Base-by-base conservation (phyloP, 2,113 vertebrate genomes). In the Cyanoderma ruficeps region DNA sequence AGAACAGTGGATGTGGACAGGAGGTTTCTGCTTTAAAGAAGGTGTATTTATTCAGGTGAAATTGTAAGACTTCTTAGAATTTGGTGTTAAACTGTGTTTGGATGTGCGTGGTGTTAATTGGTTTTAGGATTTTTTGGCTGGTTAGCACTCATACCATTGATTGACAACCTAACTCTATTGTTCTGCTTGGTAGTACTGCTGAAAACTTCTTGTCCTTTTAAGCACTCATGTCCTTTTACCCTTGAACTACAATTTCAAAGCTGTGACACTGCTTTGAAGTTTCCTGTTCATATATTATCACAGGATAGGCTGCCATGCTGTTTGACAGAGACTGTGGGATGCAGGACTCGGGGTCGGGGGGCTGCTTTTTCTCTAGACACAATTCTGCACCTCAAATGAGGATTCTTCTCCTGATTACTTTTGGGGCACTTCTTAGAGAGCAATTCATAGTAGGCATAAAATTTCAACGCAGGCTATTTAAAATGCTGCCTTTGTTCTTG, bases 251-350 rank as follows among this genome's bases (percentile, higher is more conserved):
- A 15, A 11, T 89, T 93, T 79, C 41, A 90, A 79, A 87, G 63
- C 75, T 80, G 60, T 69, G 79, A 79, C 39, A 17, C 14, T 39
- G 37, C 94, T 92, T 95, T 92, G 93, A 96, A 94, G 72, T 91
- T 77, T 55, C 46, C 55, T 60, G 28, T 83, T 81, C 56, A 44
- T 92, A 57, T 61, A 67, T 83, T 83, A 69, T 72, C 83, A 35
- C 3, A 0, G 47, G 46, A 19, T 50, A 39, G 74, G 76, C 59
- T 95, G 92, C 68, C 14, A 1, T 56, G 60, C 44, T 74, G 30
- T 42, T 81, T 59, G 60, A 52, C 71, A 57, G 75, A 41, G 59
- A 72, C 52, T 59, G 25, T 53, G 61, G 46, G 39, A 35, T 84
- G 37, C 90, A 75, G 84, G 55, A 83, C 35, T 87, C 0, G 0